Evolutionary conservation across 1,140 invertebrate species (phyloP).

Genomic region (Nephila pilipes): DNA sequence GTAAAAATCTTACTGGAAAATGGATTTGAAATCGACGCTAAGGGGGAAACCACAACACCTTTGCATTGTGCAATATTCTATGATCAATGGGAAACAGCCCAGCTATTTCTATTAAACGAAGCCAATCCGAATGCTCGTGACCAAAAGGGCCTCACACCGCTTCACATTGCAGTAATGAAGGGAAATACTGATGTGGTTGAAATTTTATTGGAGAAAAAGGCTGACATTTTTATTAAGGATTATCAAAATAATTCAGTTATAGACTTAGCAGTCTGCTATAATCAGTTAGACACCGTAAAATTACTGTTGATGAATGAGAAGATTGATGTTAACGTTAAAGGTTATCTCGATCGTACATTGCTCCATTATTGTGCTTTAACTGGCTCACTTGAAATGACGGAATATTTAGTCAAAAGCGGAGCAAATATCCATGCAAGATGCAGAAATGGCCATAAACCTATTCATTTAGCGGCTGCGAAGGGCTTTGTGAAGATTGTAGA

Average conservation of each 20-base stretch:
- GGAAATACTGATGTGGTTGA: conserved; percentile 78
- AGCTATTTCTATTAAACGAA: neutral
- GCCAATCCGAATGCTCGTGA: neutral
- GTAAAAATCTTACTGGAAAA: neutral
- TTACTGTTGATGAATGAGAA: neutral
- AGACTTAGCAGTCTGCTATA: neutral
- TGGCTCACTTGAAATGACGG: conserved; percentile 38
- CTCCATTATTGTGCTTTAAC: conserved; percentile 26
- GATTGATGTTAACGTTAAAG: neutral
- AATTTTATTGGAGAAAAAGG: conserved; percentile 6
- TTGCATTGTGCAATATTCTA: conserved; percentile 25
- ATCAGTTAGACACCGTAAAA: conserved; percentile 40
- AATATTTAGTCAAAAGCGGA: conserved; percentile 1
- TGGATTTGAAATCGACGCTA: neutral
- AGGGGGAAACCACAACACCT: neutral
- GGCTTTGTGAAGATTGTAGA: neutral
- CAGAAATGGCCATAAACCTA: conserved; percentile 62
- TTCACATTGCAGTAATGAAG: conserved; percentile 80
- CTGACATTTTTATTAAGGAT: neutral
- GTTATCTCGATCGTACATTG: neutral
- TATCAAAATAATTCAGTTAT: neutral
- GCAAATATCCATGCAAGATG: conserved; percentile 25
- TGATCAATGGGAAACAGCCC: neutral
- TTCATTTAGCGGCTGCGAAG: conserved; percentile 67
- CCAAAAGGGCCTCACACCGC: conserved; percentile 79